These are phyloP conservation scores for Patella vulgata DNA, from an alignment of 1,140 invertebrate genomes.

Conservation along the genomic window DNA sequence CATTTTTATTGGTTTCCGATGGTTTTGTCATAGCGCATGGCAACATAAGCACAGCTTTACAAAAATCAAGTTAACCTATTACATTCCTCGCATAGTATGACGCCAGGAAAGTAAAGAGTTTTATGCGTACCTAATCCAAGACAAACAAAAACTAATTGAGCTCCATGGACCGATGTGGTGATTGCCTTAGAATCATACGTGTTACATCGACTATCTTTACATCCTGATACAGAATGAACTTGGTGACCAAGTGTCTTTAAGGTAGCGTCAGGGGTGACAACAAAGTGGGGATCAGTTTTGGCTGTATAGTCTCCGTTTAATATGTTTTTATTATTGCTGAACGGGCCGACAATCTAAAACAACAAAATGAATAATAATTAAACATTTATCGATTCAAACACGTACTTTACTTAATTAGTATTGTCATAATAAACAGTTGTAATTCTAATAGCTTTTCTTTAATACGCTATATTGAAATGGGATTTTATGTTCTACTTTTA, in stretches of 20 bases:
- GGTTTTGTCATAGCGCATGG: no score
- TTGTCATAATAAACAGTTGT: no score
- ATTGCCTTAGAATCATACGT: constrained; percentile 44
- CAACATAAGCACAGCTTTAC: no score
- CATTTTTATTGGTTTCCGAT: no score
- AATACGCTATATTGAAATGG: no score
- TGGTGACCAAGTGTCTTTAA: constrained; percentile 35
- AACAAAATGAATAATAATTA: neutral
- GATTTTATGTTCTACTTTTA: no score
- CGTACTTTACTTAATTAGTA: no score
- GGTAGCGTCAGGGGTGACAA: constrained; percentile 49
- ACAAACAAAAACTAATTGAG: constrained; percentile 61
- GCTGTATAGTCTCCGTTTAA: constrained; percentile 59
- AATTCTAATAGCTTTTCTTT: no score
- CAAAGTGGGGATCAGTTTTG: constrained; percentile 39
- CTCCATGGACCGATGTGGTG: constrained; percentile 37
- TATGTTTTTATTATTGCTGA: constrained; percentile 58
- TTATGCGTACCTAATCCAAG: constrained; percentile 64
- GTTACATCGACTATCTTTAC: constrained; percentile 44
- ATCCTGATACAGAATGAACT: constrained; percentile 46
- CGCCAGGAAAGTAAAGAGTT: no score
- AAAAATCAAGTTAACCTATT: no score
- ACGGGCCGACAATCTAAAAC: constrained; percentile 60
- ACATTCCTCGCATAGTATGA: no score
- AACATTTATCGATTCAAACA: no score